Evolutionary conservation across 2,888 invertebrate genomes (phyloP), one percentile per base, ranked within the genome.

Genomic region (Urechis unicinctus): DNA sequence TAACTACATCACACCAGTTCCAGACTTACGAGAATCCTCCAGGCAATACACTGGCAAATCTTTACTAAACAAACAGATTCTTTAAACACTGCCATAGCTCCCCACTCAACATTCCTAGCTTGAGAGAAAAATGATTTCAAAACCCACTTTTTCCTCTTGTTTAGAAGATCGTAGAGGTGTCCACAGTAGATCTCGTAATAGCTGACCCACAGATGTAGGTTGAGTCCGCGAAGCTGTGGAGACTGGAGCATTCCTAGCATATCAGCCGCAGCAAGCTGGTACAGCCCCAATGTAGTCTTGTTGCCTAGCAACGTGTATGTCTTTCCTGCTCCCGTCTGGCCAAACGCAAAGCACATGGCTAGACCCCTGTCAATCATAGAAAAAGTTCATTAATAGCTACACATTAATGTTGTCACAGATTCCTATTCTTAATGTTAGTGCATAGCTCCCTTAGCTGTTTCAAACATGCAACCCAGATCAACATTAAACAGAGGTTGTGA

Each of bases 131-230:
- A n/a, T n/a, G n/a, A n/a, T n/a, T n/a, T n/a, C 26, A 3, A 42
- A 24, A 45, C 55, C 50, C 26, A 74, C 75, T 71, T 72, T 57
- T 74, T 74, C 54, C 74, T 66, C 52, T 70, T 70, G 61, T 77
- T 76, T 25, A 77, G 67, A 3, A 77, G 67, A 57, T 77, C 77
- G 68, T 71, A 76, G 50, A 77, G 66, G 60, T 77, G 75, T 22
- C 74, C 71, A 65, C 73, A 73, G 64, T 77, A 77, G 54, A 77
- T 77, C 63, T 77, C 77, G 60, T 74, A 77, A 64, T 71, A 75
- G 64, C 74, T 75, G 66, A 74, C 67, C 74, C 74, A 75, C 13
- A 77, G 68, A 46, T 68, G 65, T 17, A 73, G 67, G 22, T 60
- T 66, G 17, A 44, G n/a, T 21, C 56, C 43, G 3, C 69, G 70